These are phyloP conservation scores for Drosophila parthenogenetica DNA, from an alignment of 2,888 invertebrate species.

Conservation along the genomic window DNA sequence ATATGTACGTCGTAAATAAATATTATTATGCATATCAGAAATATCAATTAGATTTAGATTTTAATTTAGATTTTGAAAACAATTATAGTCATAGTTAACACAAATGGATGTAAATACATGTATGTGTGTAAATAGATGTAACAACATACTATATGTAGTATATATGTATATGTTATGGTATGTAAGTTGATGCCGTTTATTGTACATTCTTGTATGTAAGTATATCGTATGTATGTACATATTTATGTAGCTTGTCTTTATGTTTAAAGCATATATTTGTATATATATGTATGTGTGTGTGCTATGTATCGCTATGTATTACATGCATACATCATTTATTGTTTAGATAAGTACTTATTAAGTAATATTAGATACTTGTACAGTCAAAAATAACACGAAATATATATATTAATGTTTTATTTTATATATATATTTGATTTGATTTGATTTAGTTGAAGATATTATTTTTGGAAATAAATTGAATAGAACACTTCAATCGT, in stretches of 20 bases:
- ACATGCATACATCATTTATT: conserved; percentile 48
- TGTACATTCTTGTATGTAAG: conserved; percentile 52
- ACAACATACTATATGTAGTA: conserved; percentile 34
- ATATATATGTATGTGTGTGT: conserved; percentile 26
- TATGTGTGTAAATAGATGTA: conserved; percentile 37
- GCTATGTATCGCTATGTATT: conserved; percentile 14
- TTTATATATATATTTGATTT: conserved; percentile 41
- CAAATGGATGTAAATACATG: conserved; percentile 65
- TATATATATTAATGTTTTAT: conserved; percentile 25
- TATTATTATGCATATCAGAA: conserved; percentile 54
- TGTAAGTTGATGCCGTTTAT: conserved; percentile 48
- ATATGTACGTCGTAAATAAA: conserved; percentile 61
- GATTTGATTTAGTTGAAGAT: conserved; percentile 42
- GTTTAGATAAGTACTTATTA: conserved; percentile 39
- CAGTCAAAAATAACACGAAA: conserved; percentile 69
- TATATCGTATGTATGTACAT: conserved; percentile 36
- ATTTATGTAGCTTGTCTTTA: conserved; percentile 34
- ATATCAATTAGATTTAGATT: conserved; percentile 53
- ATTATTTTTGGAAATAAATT: conserved; percentile 54
- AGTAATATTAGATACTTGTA: conserved; percentile 38
- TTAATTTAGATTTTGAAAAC: conserved; percentile 61
- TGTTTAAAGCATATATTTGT: conserved; percentile 18
- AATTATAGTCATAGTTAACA: conserved; percentile 81
- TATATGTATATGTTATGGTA: conserved; percentile 31
- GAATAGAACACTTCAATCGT: conserved; percentile 53